Evolutionary conservation across 1,140 invertebrate genomes (phyloP).

Genomic region (Lethrus apterus): DNA sequence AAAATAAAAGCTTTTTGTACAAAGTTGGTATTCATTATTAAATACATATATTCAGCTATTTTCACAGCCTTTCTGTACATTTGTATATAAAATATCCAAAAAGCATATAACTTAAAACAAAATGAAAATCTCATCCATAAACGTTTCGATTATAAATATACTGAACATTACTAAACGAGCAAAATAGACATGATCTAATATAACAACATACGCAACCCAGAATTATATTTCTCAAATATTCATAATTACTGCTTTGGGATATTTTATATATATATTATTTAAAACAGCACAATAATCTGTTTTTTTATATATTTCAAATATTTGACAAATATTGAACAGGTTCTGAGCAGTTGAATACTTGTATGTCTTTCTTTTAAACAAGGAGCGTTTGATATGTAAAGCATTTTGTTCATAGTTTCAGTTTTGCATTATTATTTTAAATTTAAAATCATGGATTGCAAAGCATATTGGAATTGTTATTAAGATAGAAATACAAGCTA

Average conservation of each 20-base stretch:
- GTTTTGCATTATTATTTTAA: slow-evolving; percentile 24
- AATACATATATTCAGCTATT: slow-evolving; percentile 14
- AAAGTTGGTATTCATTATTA: slow-evolving; percentile 27
- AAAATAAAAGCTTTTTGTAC: slow-evolving; percentile 40
- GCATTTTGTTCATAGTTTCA: slow-evolving; percentile 16
- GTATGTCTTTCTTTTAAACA: slow-evolving; percentile 28
- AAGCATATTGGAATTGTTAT: slow-evolving; percentile 26
- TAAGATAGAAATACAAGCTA: slow-evolving; percentile 27
- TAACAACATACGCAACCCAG: no score
- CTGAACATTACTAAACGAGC: no score
- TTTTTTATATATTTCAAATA: no score
- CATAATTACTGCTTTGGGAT: no score
- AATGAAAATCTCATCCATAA: no score
- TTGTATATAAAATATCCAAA: slow-evolving; percentile 12
- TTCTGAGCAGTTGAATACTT: slow-evolving; percentile 22
- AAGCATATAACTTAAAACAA: neutral
- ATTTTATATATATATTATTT: slow-evolving; percentile 9
- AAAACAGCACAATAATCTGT: slow-evolving; percentile 2
- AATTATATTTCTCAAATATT: no score
- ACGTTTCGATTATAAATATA: no score
- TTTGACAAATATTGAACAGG: no score
- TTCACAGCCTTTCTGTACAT: slow-evolving; percentile 10
- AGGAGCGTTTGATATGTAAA: slow-evolving; percentile 21
- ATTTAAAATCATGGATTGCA: slow-evolving; percentile 34
- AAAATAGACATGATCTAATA: no score